Evolutionary conservation across 1,140 invertebrate genomes (phyloP).

Genomic region (Tribolium madens): DNA sequence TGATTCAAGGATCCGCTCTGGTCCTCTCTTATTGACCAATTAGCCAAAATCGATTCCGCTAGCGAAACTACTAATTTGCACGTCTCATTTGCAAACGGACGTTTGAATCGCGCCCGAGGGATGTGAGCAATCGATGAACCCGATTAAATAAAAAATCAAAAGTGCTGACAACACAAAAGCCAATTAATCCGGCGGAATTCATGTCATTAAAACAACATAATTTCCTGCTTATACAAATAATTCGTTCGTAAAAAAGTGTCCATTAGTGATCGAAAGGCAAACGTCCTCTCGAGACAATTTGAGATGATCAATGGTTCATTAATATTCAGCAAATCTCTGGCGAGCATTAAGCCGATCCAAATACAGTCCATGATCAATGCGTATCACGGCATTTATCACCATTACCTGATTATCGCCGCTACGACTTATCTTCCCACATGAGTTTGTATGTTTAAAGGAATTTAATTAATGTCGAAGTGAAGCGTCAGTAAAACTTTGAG

Average conservation of each 20-base stretch:
- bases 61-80: neutral
- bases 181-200: constrained; percentile 13
- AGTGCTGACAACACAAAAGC: neutral
- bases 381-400: constrained; percentile 1
- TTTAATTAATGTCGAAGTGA: neutral
- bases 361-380: constrained; percentile 17
- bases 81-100: neutral
- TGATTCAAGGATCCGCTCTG: too few species aligned
- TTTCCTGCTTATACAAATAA: constrained; percentile 16
- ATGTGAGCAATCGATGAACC: constrained; percentile 1
- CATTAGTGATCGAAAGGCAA: neutral
- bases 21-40: neutral
- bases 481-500: constrained; percentile 4
- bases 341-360: constrained; percentile 13
- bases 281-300: neutral
- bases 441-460: constrained; percentile 1
- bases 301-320: neutral
- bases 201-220: constrained; percentile 7
- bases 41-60: neutral
- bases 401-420: neutral
- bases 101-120: neutral
- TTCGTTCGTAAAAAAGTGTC: neutral
- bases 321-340: constrained; percentile 6
- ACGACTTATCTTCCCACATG: constrained; percentile 4
- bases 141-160: constrained; percentile 1